Evolutionary conservation across 1,140 invertebrate genomes (phyloP).

Genomic region (Pteromalus puparum): DNA sequence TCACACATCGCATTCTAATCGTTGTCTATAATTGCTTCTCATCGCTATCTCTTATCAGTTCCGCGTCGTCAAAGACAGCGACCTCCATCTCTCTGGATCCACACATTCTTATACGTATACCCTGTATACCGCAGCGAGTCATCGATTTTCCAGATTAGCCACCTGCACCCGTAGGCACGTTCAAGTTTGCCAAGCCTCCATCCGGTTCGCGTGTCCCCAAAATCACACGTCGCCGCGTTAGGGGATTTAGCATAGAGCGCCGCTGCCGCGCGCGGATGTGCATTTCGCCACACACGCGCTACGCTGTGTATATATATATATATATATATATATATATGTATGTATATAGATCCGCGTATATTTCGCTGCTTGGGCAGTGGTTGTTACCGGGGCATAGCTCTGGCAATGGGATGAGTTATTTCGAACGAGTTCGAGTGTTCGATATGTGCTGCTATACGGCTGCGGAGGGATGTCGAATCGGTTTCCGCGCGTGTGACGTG

Average conservation of each 20-base stretch:
- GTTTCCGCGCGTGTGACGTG: no score
- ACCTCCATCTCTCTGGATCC: no score
- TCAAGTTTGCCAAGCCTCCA: neutral
- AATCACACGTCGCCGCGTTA: slow-evolving; percentile 47
- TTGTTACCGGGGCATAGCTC: neutral
- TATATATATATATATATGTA: no score
- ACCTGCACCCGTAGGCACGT: neutral
- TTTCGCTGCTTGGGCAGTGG: neutral
- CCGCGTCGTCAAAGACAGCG: no score
- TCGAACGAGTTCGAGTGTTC: neutral
- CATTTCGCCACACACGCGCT: neutral
- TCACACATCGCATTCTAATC: no score
- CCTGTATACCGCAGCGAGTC: no score
- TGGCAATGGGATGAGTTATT: neutral
- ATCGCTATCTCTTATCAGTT: no score
- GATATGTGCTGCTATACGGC: neutral
- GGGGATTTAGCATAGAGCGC: slow-evolving; percentile 58
- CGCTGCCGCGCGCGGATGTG: neutral
- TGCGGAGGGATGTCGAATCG: no score
- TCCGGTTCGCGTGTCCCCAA: slow-evolving; percentile 51
- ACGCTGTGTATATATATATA: neutral
- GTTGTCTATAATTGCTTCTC: no score
- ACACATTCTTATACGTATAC: no score
- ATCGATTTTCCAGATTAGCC: no score
- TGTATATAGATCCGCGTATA: neutral